Evolutionary conservation across 1,140 invertebrate genomes (phyloP).

Genomic region (Tenebrio molitor): DNA sequence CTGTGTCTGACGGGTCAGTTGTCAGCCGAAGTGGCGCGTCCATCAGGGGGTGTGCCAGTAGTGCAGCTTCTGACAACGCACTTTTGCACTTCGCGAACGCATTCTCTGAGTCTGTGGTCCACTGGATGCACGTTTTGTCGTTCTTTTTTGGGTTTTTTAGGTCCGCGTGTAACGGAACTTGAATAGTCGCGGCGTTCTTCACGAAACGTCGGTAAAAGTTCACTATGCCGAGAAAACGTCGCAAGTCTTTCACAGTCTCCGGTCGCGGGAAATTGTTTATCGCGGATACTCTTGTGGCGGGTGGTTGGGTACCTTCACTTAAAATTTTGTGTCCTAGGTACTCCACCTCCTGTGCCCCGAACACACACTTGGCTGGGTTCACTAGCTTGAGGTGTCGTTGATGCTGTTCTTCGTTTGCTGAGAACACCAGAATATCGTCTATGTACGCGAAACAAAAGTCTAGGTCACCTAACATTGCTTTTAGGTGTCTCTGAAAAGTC

Average conservation of each 20-base stretch:
- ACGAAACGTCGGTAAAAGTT: slow-evolving; percentile 63
- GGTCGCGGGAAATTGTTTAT: slow-evolving; percentile 52
- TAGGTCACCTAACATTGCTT: too few relatives aligned
- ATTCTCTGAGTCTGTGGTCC: slow-evolving; percentile 51
- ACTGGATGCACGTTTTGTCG: slow-evolving; percentile 54
- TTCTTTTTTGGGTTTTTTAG: slow-evolving; percentile 49
- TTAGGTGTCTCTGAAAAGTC: too few relatives aligned
- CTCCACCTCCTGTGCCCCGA: slow-evolving; percentile 51
- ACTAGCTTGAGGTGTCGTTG: slow-evolving; percentile 53
- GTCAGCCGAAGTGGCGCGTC: slow-evolving; percentile 53
- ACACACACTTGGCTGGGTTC: slow-evolving; percentile 61
- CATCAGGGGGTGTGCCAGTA: slow-evolving; percentile 57
- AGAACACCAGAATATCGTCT: slow-evolving; percentile 64
- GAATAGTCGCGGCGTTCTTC: slow-evolving; percentile 55
- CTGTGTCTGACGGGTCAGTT: slow-evolving; percentile 57
- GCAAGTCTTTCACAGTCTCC: slow-evolving; percentile 46
- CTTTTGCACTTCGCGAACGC: too few relatives aligned
- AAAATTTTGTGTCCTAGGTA: slow-evolving; percentile 63
- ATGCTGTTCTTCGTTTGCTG: slow-evolving; percentile 57
- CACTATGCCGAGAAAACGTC: slow-evolving; percentile 62
- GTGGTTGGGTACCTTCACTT: slow-evolving; percentile 57
- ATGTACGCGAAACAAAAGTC: slow-evolving; percentile 59
- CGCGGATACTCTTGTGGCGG: slow-evolving; percentile 57
- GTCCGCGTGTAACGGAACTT: slow-evolving; percentile 52
- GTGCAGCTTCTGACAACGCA: slow-evolving; percentile 55